Base-by-base conservation (phyloP, 2,113 vertebrate genomes). In the Dicentrarchus labrax region DNA sequence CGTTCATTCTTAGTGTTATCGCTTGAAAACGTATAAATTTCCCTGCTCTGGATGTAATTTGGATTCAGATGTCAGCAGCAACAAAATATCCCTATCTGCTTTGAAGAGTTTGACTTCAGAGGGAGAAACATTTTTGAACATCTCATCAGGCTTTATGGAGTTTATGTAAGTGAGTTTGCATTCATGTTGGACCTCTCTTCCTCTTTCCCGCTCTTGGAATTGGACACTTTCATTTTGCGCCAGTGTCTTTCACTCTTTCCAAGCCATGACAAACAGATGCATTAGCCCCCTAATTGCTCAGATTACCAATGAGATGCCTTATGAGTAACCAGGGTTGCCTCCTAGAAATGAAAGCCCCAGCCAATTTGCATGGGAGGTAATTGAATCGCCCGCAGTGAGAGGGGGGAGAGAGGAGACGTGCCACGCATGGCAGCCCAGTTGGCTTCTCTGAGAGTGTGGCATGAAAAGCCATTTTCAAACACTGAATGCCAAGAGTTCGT, bases 311-410 rank as follows among this genome's bases (percentile, higher is more conserved):
- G 88, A 92, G 92, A 90, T 84, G 87, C 89, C 91, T 90, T 89
- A 86, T 90, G 89, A 92, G 91, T 93, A 86, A 89, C 87, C 85
- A 62, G 82, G 91, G 89, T 86, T 87, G 89, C 86, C 86, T 85
- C 76, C 79, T 80, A 89, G 88, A 91, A 93, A 94, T 95, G 92
- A 94, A 93, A 92, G 92, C 91, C 86, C 59, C 8, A 24, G 88
- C 74, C 91, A 91, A 94, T 95, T 94, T 93, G 93, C 92, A 93
- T 92, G 86, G 86, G 87, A 89, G 83, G 92, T 95, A 93, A 95
- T 94, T 94, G 94, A 94, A 94, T 94, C 53, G 88, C 87, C 90
- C 54, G 86, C 85, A 89, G 91, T 82, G 92, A 81, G 73, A 13
- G 45, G 41, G 8, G 41, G 8, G 41, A 41, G 41, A 43, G 41